Evolutionary conservation across 2,888 invertebrate species (phyloP).

Genomic region (Drosophila anomalata): DNA sequence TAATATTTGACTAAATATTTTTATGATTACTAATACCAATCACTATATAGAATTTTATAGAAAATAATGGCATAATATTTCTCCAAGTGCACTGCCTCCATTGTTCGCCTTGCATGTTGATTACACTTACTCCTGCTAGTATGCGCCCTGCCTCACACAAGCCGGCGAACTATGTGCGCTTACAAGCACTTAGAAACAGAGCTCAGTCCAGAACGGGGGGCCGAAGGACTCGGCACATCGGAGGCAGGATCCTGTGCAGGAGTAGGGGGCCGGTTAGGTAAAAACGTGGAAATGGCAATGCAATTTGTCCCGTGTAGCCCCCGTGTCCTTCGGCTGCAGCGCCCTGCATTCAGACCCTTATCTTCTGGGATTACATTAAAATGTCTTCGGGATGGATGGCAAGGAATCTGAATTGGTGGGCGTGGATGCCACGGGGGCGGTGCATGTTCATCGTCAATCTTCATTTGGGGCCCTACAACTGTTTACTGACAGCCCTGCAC

Average conservation of each 20-base stretch:
- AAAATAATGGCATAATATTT: neutral
- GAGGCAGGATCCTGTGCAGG: neutral
- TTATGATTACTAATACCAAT: too few species aligned
- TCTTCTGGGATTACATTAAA: constrained; percentile 56
- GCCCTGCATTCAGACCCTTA: constrained; percentile 19
- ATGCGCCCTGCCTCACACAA: constrained; percentile 51
- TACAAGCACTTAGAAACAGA: constrained; percentile 51
- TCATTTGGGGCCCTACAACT: constrained; percentile 33
- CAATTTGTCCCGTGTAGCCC: constrained; percentile 64
- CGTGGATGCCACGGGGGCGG: constrained; percentile 1
- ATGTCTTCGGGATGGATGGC: constrained; percentile 41
- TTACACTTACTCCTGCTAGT: constrained; percentile 61
- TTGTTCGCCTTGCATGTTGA: constrained; percentile 62
- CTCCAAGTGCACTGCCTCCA: constrained; percentile 18
- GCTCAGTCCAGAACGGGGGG: constrained; percentile 5
- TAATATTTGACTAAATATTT: too few species aligned
- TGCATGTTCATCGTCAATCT: constrained; percentile 43
- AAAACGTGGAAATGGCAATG: constrained; percentile 74
- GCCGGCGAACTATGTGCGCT: constrained; percentile 50
- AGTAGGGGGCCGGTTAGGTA: neutral
- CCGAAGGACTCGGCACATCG: neutral
- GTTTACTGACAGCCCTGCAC: constrained; percentile 29
- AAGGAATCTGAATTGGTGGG: constrained; percentile 31
- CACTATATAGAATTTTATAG: too few species aligned
- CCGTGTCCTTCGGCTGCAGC: constrained; percentile 40